Base-by-base conservation (phyloP, 2,888 invertebrate species). In the Tridacna gigas region DNA sequence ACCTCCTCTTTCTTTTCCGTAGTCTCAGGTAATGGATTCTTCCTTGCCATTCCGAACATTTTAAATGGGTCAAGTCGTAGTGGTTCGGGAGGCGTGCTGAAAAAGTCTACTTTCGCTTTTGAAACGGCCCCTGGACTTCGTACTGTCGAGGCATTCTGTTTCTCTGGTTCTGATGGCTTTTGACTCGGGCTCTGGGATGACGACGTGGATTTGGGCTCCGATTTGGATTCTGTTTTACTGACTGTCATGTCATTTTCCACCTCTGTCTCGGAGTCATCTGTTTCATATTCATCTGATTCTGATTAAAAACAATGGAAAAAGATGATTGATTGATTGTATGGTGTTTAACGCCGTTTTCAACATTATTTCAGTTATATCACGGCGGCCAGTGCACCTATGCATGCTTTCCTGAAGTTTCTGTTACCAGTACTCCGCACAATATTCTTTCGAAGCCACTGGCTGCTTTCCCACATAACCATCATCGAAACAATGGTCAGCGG, bases 21-120 rank as follows among this genome's bases (percentile, higher is more conserved):
- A 71, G 47, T 37, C 25, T 67, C 77, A 48, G 74, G 20, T 20
- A 74, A 60, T 56, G 81, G 81, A 69, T 83, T 86, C 77, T 84
- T 88, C 28, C 86, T 71, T 0, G 63, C 85, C 88, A 88, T 86
- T 37, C 92, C 93, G 81, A 94, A 93, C 91, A 94, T 93, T 51
- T 91, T 90, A 82, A 89, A 91, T 12, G 94, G 92, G 80, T 94
- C 93, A 12, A 94, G 91, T 76, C 94, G 86, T 13, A 94, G 91
- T n/a, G 93, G 92, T 77, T 93, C 93, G 0, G 94, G 89, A 15
- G 93, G 92, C 0, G 93, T 90, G 15, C 91, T 91, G 86, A 94
- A 94, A 89, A 94, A 94, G 71, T 93, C 91, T 74, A 93, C 92
- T n/a, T 93, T 83, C 18, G 91, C 92, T n/a, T 89, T 82, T 61